Evolutionary conservation across 2,888 invertebrate genomes (phyloP), one percentile per base, ranked within the genome.

Genomic region (Cistogaster globosa): DNA sequence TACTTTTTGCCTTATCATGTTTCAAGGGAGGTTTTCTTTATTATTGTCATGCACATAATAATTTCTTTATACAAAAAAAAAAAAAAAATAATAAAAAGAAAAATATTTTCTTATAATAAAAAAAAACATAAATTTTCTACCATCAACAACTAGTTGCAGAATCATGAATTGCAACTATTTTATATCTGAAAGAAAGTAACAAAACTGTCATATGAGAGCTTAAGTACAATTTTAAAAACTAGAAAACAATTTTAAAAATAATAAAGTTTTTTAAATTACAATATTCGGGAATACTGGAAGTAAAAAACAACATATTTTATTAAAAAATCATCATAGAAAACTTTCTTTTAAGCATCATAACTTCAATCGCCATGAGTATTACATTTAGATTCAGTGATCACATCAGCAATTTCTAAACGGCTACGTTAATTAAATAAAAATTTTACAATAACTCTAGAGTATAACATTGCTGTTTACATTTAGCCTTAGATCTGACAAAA

Each of bases 1-100:
- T 88, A 87, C 87, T 87, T 87, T 87, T 86, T 86, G 85, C 82
- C 87, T 83, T 86, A 86, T 85, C 85, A 79, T 85, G 82, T 82
- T 85, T 82, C 85, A 57, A 78, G 85, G 85, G 85, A 85, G 85
- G 78, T 78, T 82, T 85, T 79, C 85, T 85, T 85, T 82, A 75
- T 82, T 82, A 82, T 82, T 82, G 85, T 85, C 82, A 76, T 84
- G 77, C 79, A 82, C 82, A 85, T 78, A 82, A 79, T 82, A 82
- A 85, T 85, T 82, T 79, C 78, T 65, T 85, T 79, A 79, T 55
- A 75, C 58, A 82, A 82, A 65, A 69, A 69, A 55, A 75, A 53
- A 75, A 60, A 45, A 68, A 0, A 53, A 79, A 60, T 16, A 68
- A 1, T 32, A 57, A 65, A 78, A 77, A 62, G 8, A 45, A 51